Percentiles rank a stretch among this genome's conserved stretches.
Conservation (phyloP, 2,797 vertebrate genomes). For the Gorsachius magnificus region DNA sequence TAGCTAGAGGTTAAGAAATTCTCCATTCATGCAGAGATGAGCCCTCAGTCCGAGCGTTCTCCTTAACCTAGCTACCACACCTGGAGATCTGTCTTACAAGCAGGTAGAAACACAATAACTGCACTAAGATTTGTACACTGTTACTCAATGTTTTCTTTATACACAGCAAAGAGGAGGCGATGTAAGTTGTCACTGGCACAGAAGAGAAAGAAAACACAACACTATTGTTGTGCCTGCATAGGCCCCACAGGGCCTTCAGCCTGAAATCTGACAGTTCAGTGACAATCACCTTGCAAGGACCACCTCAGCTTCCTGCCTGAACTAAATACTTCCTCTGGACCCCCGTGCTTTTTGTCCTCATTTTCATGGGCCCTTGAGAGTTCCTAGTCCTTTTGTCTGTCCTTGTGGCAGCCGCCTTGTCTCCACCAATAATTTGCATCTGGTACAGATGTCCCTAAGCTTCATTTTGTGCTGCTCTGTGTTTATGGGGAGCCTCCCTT, state of each 20-base stretch:
- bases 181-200: neutral
- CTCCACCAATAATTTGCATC: neutral
- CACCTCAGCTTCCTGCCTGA: neutral
- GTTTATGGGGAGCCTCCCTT: neutral
- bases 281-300: neutral
- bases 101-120: neutral
- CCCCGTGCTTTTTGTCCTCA: neutral
- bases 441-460: neutral
- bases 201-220: neutral
- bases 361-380: neutral
- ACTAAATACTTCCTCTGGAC: neutral
- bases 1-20: neutral
- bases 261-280: neutral
- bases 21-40: neutral
- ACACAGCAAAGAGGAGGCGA: neutral
- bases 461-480: neutral
- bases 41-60: rapidly evolving
- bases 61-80: neutral
- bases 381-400: neutral
- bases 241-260: neutral
- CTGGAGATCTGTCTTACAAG: neutral
- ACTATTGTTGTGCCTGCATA: neutral
- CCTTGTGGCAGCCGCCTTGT: neutral
- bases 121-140: neutral
- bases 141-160: neutral